phyloP scores from a whole-genome alignment of 2,888 invertebrate genomes.

The Plagiodera versicolora region DNA sequence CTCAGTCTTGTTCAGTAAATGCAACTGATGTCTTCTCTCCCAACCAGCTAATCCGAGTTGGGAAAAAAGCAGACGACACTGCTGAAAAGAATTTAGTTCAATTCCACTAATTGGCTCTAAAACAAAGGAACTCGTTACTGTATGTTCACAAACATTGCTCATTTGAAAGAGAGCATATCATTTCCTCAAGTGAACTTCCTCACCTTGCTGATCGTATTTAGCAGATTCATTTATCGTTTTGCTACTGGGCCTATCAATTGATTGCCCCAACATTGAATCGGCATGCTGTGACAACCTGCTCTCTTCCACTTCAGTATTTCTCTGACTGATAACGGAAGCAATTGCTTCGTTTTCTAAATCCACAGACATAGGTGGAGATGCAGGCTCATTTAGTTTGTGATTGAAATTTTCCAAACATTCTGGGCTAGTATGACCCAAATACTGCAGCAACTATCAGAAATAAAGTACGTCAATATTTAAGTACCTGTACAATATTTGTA shows the following conservation, averaged over 20 bases:
- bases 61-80: slow-evolving; percentile 85
- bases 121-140: slow-evolving; percentile 8
- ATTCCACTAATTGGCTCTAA: slow-evolving; percentile 12
- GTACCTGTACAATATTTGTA: too few relatives aligned
- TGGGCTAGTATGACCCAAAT: slow-evolving; percentile 89
- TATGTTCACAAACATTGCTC: too few relatives aligned
- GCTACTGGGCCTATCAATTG: slow-evolving; percentile 45
- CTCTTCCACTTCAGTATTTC: slow-evolving; percentile 81
- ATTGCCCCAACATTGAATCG: slow-evolving; percentile 48
- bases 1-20: slow-evolving; percentile 85
- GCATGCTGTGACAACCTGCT: slow-evolving; percentile 43
- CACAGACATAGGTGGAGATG: slow-evolving; percentile 71
- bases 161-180: neutral
- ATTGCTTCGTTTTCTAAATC: slow-evolving; percentile 85
- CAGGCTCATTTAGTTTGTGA: slow-evolving; percentile 77
- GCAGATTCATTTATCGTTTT: slow-evolving; percentile 32
- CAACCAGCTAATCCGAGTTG: slow-evolving; percentile 90
- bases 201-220: slow-evolving; percentile 33
- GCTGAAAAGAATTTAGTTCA: slow-evolving; percentile 68
- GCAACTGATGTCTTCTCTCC: slow-evolving; percentile 82
- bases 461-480: neutral
- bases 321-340: slow-evolving; percentile 80
- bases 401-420: slow-evolving; percentile 75
- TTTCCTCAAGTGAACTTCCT: neutral
- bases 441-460: slow-evolving; percentile 73